These are phyloP conservation scores for Dendroctonus ponderosae DNA, from an alignment of 1,140 invertebrate genomes.

Conservation along the genomic window DNA sequence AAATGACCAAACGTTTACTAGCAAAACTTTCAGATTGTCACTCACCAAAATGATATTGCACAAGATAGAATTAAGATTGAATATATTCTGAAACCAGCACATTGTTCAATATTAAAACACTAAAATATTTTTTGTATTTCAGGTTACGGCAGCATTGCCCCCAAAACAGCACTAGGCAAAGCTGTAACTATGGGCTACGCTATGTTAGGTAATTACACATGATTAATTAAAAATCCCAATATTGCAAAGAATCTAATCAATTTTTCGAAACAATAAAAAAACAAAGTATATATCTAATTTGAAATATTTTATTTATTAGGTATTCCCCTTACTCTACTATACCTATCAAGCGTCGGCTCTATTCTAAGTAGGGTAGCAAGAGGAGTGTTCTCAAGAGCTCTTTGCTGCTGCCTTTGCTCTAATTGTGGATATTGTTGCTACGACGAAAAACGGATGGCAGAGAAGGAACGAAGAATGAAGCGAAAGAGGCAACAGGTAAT, in stretches of 20 bases:
- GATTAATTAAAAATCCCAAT: not conserved
- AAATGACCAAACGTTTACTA: too few relatives aligned
- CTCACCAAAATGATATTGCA: too few relatives aligned
- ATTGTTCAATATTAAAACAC: too few relatives aligned
- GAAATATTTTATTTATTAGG: slow-evolving; percentile 52
- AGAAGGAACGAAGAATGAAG: slow-evolving; percentile 74
- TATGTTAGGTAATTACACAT: slow-evolving; percentile 54
- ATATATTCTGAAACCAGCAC: too few relatives aligned
- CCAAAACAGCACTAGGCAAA: slow-evolving; percentile 76
- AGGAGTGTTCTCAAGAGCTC: slow-evolving; percentile 78
- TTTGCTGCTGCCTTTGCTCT: slow-evolving; percentile 80
- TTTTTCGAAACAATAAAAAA: too few relatives aligned
- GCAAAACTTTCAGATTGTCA: too few relatives aligned
- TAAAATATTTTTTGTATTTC: slow-evolving; percentile 43
- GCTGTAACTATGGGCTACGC: slow-evolving; percentile 87
- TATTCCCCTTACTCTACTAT: slow-evolving; percentile 87
- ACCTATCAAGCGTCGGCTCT: slow-evolving; percentile 80
- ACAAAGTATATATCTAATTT: not conserved
- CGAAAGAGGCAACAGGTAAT: slow-evolving; percentile 66
- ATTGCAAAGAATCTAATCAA: not conserved
- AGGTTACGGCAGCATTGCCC: slow-evolving; percentile 89
- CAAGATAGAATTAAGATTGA: too few relatives aligned
- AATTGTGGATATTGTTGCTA: slow-evolving; percentile 84
- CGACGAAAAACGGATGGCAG: slow-evolving; percentile 75
- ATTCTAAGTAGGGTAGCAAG: slow-evolving; percentile 80